Conservation (phyloP, 1,140 invertebrate species). For the Antheraea pernyi region DNA sequence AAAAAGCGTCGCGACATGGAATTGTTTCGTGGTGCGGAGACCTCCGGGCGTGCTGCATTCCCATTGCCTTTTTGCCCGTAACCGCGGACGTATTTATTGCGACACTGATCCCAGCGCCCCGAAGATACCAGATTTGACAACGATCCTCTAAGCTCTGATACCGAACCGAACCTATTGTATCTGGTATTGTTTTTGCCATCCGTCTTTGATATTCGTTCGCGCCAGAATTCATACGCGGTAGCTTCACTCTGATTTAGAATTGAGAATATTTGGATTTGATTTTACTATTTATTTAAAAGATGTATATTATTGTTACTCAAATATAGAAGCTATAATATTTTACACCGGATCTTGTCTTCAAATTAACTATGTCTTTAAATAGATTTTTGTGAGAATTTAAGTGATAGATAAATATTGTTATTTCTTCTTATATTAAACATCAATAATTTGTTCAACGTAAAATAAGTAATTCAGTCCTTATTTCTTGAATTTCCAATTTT, state of each 20-base stretch:
- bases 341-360: too few relatives aligned
- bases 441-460: too few relatives aligned
- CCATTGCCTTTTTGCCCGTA: constrained; percentile 60
- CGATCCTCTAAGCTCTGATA: constrained; percentile 55
- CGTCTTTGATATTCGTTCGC: constrained; percentile 50
- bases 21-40: constrained; percentile 38
- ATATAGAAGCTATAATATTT: too few relatives aligned
- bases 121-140: constrained; percentile 62
- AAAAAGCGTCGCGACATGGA: constrained; percentile 53
- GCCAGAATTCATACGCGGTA: constrained; percentile 50
- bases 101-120: constrained; percentile 49
- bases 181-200: constrained; percentile 45
- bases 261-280: not conserved
- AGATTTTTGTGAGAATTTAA: too few relatives aligned
- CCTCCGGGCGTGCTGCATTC: constrained; percentile 68
- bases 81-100: constrained; percentile 63
- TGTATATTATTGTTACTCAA: too few relatives aligned
- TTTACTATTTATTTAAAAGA: not conserved
- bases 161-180: constrained; percentile 52
- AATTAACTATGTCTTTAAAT: too few relatives aligned
- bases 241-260: constrained; percentile 21
- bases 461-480: too few relatives aligned
- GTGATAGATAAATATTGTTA: too few relatives aligned
- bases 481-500: too few relatives aligned
- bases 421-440: too few relatives aligned